These are phyloP conservation scores for Celastrina argiolus DNA, from an alignment of 2,888 invertebrate genomes.

Conservation along the genomic window DNA sequence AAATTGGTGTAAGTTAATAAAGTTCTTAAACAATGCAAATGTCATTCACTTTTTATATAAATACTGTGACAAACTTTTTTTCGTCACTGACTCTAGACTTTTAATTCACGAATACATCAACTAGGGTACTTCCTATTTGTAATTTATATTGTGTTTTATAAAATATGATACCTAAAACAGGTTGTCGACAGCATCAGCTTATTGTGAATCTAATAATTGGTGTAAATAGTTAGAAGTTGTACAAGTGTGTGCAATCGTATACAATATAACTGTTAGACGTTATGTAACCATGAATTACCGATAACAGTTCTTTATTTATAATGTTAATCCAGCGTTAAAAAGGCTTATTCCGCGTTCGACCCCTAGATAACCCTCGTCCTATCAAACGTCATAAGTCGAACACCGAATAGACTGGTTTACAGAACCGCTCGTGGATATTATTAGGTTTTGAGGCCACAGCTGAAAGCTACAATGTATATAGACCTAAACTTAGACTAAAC, in stretches of 20 bases:
- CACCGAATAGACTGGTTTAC: too few relatives aligned
- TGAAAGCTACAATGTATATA: constrained; percentile 17
- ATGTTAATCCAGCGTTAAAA: too few relatives aligned
- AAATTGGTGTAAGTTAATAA: too few relatives aligned
- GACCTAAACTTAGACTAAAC: background rate
- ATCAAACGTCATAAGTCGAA: too few relatives aligned
- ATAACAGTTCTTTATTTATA: background rate
- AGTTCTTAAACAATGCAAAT: too few relatives aligned
- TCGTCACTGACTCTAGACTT: too few relatives aligned
- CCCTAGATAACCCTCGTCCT: too few relatives aligned
- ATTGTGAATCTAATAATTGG: background rate
- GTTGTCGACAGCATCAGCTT: background rate
- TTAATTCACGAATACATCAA: background rate
- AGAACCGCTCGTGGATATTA: background rate
- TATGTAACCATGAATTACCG: too few relatives aligned
- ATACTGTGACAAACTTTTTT: too few relatives aligned
- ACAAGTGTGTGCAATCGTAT: background rate
- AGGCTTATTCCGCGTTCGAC: too few relatives aligned
- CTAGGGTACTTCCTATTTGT: background rate
- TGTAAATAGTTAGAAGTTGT: background rate
- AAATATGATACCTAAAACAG: background rate
- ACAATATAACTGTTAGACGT: background rate
- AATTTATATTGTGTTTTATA: background rate
- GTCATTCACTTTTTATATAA: too few relatives aligned
- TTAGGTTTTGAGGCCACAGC: background rate